Percentiles rank a stretch among this genome's conserved stretches.
phyloP scores from a whole-genome alignment of 2,113 vertebrate species.

The Rhinoptilus africanus region DNA sequence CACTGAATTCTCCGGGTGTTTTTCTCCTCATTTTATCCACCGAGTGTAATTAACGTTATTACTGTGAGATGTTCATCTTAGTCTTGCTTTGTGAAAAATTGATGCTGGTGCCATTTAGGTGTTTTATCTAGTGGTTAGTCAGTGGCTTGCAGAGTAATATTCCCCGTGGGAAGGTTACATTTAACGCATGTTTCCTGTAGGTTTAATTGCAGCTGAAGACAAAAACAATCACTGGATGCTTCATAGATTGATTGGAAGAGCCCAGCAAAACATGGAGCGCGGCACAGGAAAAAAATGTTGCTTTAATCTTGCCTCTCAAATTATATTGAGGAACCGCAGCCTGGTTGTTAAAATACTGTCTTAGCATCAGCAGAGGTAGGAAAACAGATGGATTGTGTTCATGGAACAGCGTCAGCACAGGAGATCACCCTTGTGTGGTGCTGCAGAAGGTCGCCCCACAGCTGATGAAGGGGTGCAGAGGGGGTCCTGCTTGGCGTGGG shows the following conservation, averaged over 20 bases:
- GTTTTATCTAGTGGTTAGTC: constrained; percentile 5
- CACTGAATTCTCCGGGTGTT: constrained; percentile 16
- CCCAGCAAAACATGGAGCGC: background rate
- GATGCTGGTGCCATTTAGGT: constrained; percentile 13
- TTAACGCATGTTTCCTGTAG: constrained; percentile 6
- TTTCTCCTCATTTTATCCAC: constrained; percentile 27
- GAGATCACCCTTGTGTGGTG: background rate
- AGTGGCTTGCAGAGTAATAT: constrained; percentile 8
- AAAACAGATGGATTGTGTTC: background rate
- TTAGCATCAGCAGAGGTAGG: background rate
- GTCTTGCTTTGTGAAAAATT: constrained; percentile 21
- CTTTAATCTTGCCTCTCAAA: background rate
- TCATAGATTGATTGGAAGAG: background rate
- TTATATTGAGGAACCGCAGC: background rate
- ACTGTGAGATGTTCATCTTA: constrained; percentile 31
- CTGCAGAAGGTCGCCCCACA: background rate
- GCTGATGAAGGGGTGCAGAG: background rate
- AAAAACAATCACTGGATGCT: background rate
- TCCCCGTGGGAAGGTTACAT: constrained; percentile 1
- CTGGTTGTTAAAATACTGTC: background rate
- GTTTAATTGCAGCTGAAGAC: constrained; percentile 40
- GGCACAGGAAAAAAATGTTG: background rate
- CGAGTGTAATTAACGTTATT: constrained; percentile 61
- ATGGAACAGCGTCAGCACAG: background rate
- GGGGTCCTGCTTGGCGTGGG: accelerated